Evolutionary conservation across 2,113 vertebrate species (phyloP), one percentile per base, ranked within the genome.

Genomic region (Oncorhynchus mykiss): DNA sequence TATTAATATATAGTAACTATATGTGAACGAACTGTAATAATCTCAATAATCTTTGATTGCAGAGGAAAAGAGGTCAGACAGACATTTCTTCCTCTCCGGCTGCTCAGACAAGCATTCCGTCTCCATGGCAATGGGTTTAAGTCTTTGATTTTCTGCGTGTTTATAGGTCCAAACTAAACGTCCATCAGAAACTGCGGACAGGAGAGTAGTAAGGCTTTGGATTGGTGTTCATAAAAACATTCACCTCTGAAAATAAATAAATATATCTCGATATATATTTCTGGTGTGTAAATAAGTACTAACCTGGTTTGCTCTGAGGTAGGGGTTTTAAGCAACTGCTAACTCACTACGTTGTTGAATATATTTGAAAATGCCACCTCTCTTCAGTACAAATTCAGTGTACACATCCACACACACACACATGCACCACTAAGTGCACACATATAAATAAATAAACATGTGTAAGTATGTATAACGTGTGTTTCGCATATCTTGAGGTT

Each of bases 231-330:
- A 84, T 7, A 89, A 91, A 92, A 90, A 93, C 90, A 93, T 93
- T 94, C 93, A 92, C 91, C 92, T 91, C 65, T 87, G 91, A 94
- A 93, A 93, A 85, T 92, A 92, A 92, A 94, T 91, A 91, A 86
- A 91, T 90, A 68, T 86, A 68, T 86, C 91, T 86, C 84, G 85
- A 87, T 57, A 5, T 78, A 88, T 90, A 87, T 88, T 86, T 91
- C 71, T 88, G 87, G 85, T 89, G 84, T 85, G 87, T 91, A 88
- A 90, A 70, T 82, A 89, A 90, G 78, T 88, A 82, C 84, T 85
- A 91, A 94, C 93, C 94, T 88, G 87, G 93, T 92, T 94, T 93
- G 89, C 87, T 92, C 91, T 98, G 97, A 99, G 97, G 97, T 99
- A 98, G 97, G 91, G 59, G 59, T 93, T 87, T 91, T 89, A 92